These are phyloP conservation scores for Takifugu ocellatus DNA, from an alignment of 2,797 vertebrate genomes.

Conservation along the genomic window DNA sequence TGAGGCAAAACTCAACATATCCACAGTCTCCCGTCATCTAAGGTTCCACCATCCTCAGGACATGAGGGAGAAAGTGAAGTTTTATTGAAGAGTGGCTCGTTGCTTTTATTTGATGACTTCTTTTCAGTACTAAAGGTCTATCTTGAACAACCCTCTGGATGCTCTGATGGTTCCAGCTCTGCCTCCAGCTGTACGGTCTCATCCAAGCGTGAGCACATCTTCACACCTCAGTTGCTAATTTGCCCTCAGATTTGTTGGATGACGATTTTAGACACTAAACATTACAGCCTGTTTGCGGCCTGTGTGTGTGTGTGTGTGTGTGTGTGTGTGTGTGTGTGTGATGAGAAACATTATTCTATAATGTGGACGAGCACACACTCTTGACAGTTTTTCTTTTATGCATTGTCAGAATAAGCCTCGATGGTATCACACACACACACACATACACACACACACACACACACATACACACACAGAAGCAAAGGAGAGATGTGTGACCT, in stretches of 20 bases:
- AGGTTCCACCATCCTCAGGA: too few species aligned
- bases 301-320: slow-evolving; percentile 46
- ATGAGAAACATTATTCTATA: slow-evolving; percentile 58
- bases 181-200: too few species aligned
- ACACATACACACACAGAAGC: slow-evolving; percentile 20
- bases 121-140: too few species aligned
- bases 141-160: too few species aligned
- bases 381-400: slow-evolving; percentile 50
- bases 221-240: too few species aligned
- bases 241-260: slow-evolving; percentile 6
- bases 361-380: slow-evolving; percentile 34
- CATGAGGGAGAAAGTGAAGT: too few species aligned
- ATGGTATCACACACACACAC: slow-evolving; percentile 32
- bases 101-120: too few species aligned
- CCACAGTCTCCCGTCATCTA: too few species aligned
- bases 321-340: slow-evolving; percentile 43
- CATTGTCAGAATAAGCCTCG: slow-evolving; percentile 43
- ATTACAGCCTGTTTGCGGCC: slow-evolving; percentile 36
- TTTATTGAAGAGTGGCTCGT: too few species aligned
- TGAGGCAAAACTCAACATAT: too few species aligned
- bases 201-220: too few species aligned
- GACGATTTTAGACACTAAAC: slow-evolving; percentile 39
- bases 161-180: too few species aligned
- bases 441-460: slow-evolving; percentile 16
- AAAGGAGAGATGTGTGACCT: slow-evolving; percentile 44